phyloP scores from a whole-genome alignment of 2,888 invertebrate genomes.

The Panorpa germanica region DNA sequence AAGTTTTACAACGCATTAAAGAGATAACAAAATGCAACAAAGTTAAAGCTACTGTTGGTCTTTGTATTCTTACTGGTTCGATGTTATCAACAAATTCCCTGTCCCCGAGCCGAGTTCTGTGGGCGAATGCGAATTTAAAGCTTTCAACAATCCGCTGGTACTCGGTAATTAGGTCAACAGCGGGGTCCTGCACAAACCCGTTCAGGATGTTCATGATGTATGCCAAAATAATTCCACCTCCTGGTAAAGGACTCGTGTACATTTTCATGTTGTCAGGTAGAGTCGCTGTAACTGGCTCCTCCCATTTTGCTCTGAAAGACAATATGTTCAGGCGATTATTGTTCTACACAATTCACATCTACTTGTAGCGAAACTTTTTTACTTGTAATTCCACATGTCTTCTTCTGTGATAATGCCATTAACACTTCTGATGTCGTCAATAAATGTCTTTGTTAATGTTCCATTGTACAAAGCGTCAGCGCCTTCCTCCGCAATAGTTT shows the following conservation, averaged over 20 bases:
- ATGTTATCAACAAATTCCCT: too few species aligned
- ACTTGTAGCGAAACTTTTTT: slow-evolving; percentile 29
- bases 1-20: slow-evolving; percentile 13
- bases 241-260: slow-evolving; percentile 63
- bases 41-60: background rate
- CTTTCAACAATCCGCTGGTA: slow-evolving; percentile 77
- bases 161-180: slow-evolving; percentile 13
- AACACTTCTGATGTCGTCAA: slow-evolving; percentile 37
- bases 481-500: slow-evolving; percentile 45
- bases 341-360: too few species aligned
- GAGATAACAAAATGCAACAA: slow-evolving; percentile 5
- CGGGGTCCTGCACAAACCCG: too few species aligned
- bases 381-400: slow-evolving; percentile 71
- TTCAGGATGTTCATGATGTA: slow-evolving; percentile 67
- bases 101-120: slow-evolving; percentile 71
- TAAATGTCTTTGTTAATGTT: slow-evolving; percentile 39
- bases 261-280: slow-evolving; percentile 43
- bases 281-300: slow-evolving; percentile 35
- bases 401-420: slow-evolving; percentile 57
- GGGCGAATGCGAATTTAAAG: slow-evolving; percentile 83
- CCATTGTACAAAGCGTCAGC: slow-evolving; percentile 60
- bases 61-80: background rate
- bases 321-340: too few species aligned
- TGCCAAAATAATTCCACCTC: slow-evolving; percentile 64
- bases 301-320: slow-evolving; percentile 31